Base-by-base conservation (phyloP, 1,140 invertebrate species). In the Melanaphis sacchari region DNA sequence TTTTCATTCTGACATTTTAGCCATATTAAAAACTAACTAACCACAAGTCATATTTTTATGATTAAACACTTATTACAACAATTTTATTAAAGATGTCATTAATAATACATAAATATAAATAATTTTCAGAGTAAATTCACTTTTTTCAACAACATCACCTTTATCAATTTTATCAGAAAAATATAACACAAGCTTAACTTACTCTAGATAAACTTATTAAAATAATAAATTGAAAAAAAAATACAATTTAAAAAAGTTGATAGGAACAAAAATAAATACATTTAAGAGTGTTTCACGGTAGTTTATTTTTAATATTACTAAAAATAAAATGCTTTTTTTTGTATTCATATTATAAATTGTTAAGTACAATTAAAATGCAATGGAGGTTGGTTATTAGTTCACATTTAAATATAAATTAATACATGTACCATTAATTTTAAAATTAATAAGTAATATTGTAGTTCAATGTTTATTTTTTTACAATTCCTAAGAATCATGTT, bases 221-320 rank as follows among this genome's bases (percentile, higher is more conserved):
- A 88, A n/a, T 88, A 88, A 36, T 88, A 36, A 8, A 18, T 46
- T 46, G 43, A 49, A 49, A 46, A 87, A 21, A 43, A 46, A 46
- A 52, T 38, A 89, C 21, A 89, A 54, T 52, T 52, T 89, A 38
- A 89, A 89, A 0, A 52, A 26, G 11, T 89, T 54, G n/a, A 89
- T 89, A 89, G 87, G 87, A 89, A 89, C 87, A 89, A 89, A 36
- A n/a, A 36, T 49, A 49, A 52, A 24, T 89, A 38, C 6, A 59
- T 54, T 24, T 90, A 90, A 59, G 46, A 41, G 46, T 59, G 52
- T 40, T 90, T 59, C n/a, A 59, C 2, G 22, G 46, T 40, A 31
- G 26, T 41, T 59, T 90, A n/a, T n/a, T 26, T 40, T 21, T 2
- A 59, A 26, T 36, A 52, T 89, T 38, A 89, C 26, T 38, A 8